Conservation (phyloP, 1,140 invertebrate species). For the Caenorhabditis brenneri region DNA sequence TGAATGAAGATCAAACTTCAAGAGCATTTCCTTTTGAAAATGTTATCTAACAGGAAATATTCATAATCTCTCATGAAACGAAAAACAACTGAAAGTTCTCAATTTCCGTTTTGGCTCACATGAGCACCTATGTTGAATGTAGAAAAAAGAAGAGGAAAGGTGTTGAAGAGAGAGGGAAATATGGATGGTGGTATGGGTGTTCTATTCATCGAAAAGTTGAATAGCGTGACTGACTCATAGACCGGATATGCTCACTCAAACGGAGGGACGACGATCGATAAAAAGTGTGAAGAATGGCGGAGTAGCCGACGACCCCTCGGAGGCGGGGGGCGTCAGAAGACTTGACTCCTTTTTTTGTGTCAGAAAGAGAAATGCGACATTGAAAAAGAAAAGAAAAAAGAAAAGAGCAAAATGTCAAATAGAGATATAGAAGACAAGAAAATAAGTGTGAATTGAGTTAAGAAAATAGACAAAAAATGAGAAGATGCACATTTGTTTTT, state of each 20-base stretch:
- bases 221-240: slow-evolving; percentile 27
- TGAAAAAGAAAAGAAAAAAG: not conserved
- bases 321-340: slow-evolving; percentile 32
- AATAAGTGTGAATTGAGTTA: slow-evolving; percentile 33
- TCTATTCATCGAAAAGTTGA: slow-evolving; percentile 38
- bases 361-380: slow-evolving; percentile 28
- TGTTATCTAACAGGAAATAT: not conserved
- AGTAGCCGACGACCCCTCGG: not conserved
- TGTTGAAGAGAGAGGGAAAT: not conserved
- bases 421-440: not conserved
- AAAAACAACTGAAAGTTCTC: not conserved
- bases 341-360: slow-evolving; percentile 21
- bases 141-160: not conserved
- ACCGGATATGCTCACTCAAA: slow-evolving; percentile 36
- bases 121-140: not conserved
- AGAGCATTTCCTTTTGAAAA: not conserved
- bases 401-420: slow-evolving; percentile 4
- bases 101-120: not conserved
- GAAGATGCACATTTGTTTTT: not conserved
- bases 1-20: not conserved
- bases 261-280: slow-evolving; percentile 37
- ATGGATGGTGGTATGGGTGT: too few species aligned
- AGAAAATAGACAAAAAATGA: not conserved
- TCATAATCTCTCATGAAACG: not conserved
- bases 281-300: slow-evolving; percentile 32